Conservation (phyloP, 2,113 vertebrate genomes). For the Pelusios castaneus region DNA sequence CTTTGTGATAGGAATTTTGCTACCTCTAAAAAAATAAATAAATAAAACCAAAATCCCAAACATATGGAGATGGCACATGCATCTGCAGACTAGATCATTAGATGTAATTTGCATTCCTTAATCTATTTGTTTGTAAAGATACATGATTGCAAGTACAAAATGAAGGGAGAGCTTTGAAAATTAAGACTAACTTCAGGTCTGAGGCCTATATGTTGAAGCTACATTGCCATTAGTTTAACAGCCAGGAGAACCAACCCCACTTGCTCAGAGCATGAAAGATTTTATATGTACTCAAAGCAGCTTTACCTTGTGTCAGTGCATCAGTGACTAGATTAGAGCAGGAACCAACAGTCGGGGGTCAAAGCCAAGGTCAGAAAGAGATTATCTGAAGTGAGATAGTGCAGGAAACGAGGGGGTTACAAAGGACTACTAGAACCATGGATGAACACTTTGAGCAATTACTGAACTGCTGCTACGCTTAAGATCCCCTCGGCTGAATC, state of each 20-base stretch:
- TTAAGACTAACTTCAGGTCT: background rate
- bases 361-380: background rate
- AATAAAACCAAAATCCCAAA: background rate
- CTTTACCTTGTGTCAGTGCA: background rate
- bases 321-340: background rate
- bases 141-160: background rate
- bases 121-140: background rate
- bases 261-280: background rate
- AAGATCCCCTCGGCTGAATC: background rate
- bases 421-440: background rate
- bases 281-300: background rate
- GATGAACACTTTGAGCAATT: background rate
- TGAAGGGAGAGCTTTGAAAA: background rate
- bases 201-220: background rate
- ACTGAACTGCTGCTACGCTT: background rate
- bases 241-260: background rate
- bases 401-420: background rate
- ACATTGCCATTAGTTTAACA: background rate
- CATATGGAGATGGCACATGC: background rate
- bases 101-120: background rate
- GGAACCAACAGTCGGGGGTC: background rate
- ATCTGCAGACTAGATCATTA: background rate
- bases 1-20: background rate
- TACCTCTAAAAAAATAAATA: background rate
- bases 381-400: background rate